Base-by-base conservation (phyloP, 2,888 invertebrate genomes). In the Odontocolon sp. region DNA sequence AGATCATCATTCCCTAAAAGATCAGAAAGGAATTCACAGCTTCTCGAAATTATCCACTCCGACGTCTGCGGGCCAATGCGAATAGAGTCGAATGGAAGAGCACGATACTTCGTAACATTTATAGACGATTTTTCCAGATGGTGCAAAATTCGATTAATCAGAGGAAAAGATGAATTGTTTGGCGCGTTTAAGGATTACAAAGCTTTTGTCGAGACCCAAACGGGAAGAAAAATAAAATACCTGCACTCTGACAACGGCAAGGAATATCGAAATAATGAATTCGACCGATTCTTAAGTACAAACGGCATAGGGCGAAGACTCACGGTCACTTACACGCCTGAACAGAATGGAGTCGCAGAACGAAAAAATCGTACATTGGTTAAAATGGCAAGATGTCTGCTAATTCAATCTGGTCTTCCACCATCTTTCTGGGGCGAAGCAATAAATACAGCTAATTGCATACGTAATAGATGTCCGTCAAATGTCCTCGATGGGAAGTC, bases 281-380 rank as follows among this genome's bases (percentile, higher is more conserved):
- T 87, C 26, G 69, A 81, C n/a, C 50, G 70, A 8, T 83, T 67
- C 70, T 45, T 85, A 23, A 74, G 74, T 38, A 21, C 67, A 71
- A 38, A 83, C 71, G 76, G 87, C 78, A 57, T 76, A 4, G 1
- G 76, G 76, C 61, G 78, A 77, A 63, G 77, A 47, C 3, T 82
- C 74, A 47, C 86, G 0, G 76, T 83, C 1, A 66, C 85, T 0
- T 76, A 84, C 40, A 84, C 79, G 3, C 86, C 84, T 0, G 80
- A 86, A 59, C 83, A 84, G 11, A 87, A 86, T 76, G 87, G 84
- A 0, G 61, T 78, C 2, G 82, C 86, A 1, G 85, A 87, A 63
- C 56, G 85, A 8, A 78, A 81, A 40, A 86, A 86, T 23, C 68
- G 82, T 0, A 86, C 84, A n/a, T 61, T 87, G 0, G 78, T 84